Base-by-base conservation (phyloP, 2,888 invertebrate genomes). In the Cantharis rustica region DNA sequence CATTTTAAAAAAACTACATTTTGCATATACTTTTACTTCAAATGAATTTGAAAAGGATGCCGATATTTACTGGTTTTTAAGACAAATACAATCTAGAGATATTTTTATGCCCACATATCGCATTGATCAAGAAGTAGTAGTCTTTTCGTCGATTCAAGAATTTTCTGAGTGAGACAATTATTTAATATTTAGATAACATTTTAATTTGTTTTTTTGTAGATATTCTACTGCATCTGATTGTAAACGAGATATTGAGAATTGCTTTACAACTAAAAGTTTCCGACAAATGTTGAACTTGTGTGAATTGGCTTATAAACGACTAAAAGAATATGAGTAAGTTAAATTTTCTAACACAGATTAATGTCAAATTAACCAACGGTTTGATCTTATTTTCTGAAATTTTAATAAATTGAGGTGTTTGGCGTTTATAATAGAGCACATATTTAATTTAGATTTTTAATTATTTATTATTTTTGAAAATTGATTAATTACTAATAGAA, bases 11-110 rank as follows among this genome's bases (percentile, higher is more conserved):
- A 82, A 83, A 72, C 69, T 81, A 10, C 86, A 83, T 80, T 64
- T 85, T 15, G 77, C 86, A 62, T 85, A 83, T 69, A 84, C 85
- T 23, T 85, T 85, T 69, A 82, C 84, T 17, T 85, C 85, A 75
- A 72, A 79, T 1, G 79, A 80, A 17, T 81, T 84, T 68, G 62
- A 76, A 5, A 81, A 82, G 63, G 80, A 83, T 10, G 79, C 81
- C 20, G 83, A 84, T 20, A 84, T 82, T 17, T 80, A 83, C 74
- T 69, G 68, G 62, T 79, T 77, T 70, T 75, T 87, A 69, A 78
- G 76, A 7, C 75, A 76, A 70, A 78, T 83, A 17, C 71, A 79
- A 13, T 70, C 81, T 72, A 70, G 75, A n/a, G 78, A 79, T n/a
- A 72, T 83, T 10, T 76, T 79, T 4, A 84, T 82, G 80, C 86